Base-by-base conservation (phyloP, 2,888 invertebrate species). In the Epiblema foenella region DNA sequence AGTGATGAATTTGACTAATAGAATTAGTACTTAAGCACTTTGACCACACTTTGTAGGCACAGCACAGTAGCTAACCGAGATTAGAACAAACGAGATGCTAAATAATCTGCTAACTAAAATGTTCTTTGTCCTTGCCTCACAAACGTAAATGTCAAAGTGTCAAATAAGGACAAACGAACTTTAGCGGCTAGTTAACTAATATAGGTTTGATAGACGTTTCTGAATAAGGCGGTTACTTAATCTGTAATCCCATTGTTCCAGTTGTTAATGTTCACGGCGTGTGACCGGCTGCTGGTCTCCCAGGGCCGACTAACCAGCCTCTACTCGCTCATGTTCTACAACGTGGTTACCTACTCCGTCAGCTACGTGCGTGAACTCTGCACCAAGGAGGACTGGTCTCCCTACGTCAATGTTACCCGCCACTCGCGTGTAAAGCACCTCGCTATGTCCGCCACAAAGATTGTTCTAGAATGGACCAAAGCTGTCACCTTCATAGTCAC, bases 271-370 rank as follows among this genome's bases (percentile, higher is more conserved):
- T 95, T 97, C 88, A 95, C 95, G 77, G 94, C 96, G 68, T 96
- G 96, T 82, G 96, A 97, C 81, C 93, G 95, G 29, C 93, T 96
- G 39, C 89, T 97, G 39, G 91, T 95, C 46, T 93, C 94, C 2
- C 94, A 94, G 82, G 94, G 89, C 77, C 87, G 94, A 78, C 93
- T 96, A 52, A 96, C 96, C 0, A 95, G 95, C 56, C 94, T 97
- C 29, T 97, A 97, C 87, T 96, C 96, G 0, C 91, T 97, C 18
- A 96, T 97, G 95, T 97, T 97, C 89, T 97, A 96, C 94, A 97
- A 97, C 86, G 97, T 97, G 9, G 93, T 96, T 75, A 96, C 97
- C 0, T 97, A 97, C 88, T 96, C 96, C 79, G 95, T 96, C 12
- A 94, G 95, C 77, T 97, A 97, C 88, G 95, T 96, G 24, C 95